Evolutionary conservation across 2,797 vertebrate species (phyloP), one percentile per base, ranked within the genome.

Genomic region (Cygnus olor): DNA sequence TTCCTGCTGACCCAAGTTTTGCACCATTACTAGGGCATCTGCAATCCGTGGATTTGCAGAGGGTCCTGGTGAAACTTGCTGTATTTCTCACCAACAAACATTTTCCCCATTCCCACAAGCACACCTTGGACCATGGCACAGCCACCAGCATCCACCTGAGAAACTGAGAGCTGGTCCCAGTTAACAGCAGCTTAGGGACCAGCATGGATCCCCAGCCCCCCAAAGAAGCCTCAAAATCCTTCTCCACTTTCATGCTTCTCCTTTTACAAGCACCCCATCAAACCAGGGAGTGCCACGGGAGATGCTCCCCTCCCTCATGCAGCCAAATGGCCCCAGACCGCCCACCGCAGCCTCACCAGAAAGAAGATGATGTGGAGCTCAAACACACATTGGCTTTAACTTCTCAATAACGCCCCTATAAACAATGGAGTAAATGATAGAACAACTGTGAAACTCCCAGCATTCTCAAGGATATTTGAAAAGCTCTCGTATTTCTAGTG

Each of bases 401-500:
- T 94, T 90, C 80, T 68, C 30, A 24, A 71, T 72, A 91, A 68
- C 2, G 0, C 45, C 71, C 70, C 61, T 74, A n/a, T 56, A 80
- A 89, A 89, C 4, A 81, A 78, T 11, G 17, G 65, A 76, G 51
- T 90, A 78, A 93, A 86, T 3, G 80, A 90, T 57, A 88, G 85
- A 88, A 76, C n/a, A 80, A 93, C 95, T n/a, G 24, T 40, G 66
- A 79, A 94, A 70, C 47, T 92, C 89, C 87, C 45, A 65, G 89
- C 51, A 0, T 74, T 97, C 80, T 88, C 5, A 0, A 70, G 85
- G 34, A 92, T 85, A 63, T 89, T 93, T 91, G 84, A 80, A 92
- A 94, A 93, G 89, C 47, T 91, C 95, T 96, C 36, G 6, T 88
- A 49, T 93, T 95, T 96, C 95, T 63, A 90, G 92, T 90, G 83